Evolutionary conservation across 2,888 invertebrate genomes (phyloP), one percentile per base, ranked within the genome.

Genomic region (Drosophila conformis): DNA sequence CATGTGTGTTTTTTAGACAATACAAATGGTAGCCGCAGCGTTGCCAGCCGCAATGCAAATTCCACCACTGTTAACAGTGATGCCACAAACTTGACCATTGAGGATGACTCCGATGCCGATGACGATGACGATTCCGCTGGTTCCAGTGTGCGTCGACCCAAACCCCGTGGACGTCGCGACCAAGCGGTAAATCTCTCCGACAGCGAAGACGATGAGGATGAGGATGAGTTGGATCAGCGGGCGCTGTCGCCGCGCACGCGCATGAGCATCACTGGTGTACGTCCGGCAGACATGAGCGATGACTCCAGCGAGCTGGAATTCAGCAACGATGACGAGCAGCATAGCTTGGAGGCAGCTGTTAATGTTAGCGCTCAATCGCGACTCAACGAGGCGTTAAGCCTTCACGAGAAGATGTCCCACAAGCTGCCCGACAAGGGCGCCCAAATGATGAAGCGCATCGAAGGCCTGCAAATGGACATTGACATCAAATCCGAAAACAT

Each of bases 361-460:
- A 46, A 64, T 13, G 15, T 21, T 11, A 33, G 13, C 8, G 38
- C 21, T 1, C 56, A 36, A 8, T 48, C 62, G 13, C 94, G 95
- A 35, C 78, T 94, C 2, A 90, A 90, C 5, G 94, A 93, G 76
- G 88, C 91, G 0, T 77, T 90, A 56, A 90, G 83, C 38, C 80
- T 93, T 8, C 67, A 80, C 4, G 87, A 89, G 10, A 91, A 87
- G 67, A 76, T 92, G 4, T 84, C 89, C 0, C 72, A 78, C 31
- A 92, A 84, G 70, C 92, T 96, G 8, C 96, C 96, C 0, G 96
- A 96, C 86, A 94, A 94, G n/a, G 96, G 96, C 0, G 90, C 92
- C 27, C 94, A 94, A 85, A 92, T 96, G 61, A 91, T 93, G 1
- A 91, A 94, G 53, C 94, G 95, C 31, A 94, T 94, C 29, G 90